Evolutionary conservation across 2,888 invertebrate genomes (phyloP).

Genomic region (Sepioteuthis lessoniana): DNA sequence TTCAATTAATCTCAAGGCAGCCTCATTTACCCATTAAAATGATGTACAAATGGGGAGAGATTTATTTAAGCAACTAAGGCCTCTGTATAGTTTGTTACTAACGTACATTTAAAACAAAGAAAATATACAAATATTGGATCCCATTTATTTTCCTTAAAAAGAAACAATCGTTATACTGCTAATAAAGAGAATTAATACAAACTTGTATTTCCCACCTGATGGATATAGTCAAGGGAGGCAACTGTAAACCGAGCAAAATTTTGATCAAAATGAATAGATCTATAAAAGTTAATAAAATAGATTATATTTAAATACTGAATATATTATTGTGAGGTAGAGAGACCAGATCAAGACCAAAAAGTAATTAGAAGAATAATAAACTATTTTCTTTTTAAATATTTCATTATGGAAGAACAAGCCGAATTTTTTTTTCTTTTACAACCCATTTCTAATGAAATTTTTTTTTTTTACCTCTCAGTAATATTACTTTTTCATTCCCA

Average conservation of each 20-base stretch:
- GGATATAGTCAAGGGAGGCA: background rate
- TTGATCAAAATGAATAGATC: background rate
- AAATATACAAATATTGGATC: background rate
- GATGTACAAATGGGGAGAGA: too few species aligned
- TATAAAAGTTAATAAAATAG: background rate
- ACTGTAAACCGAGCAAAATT: background rate
- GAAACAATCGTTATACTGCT: too few species aligned
- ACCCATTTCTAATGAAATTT: too few species aligned
- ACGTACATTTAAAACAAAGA: too few species aligned
- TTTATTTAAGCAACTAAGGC: too few species aligned
- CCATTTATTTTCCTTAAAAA: background rate
- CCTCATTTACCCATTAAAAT: too few species aligned
- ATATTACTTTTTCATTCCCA: too few species aligned
- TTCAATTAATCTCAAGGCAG: too few species aligned
- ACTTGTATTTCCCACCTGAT: background rate
- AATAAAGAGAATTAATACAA: too few species aligned
- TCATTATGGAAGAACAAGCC: background rate
- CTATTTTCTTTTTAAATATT: background rate
- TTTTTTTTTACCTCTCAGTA: too few species aligned
- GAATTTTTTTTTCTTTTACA: background rate
- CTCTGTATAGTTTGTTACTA: too few species aligned
- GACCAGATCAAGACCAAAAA: background rate
- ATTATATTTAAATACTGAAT: background rate
- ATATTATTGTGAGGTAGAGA: background rate
- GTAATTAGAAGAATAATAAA: background rate